Evolutionary conservation across 2,888 invertebrate genomes (phyloP), one percentile per base, ranked within the genome.

Genomic region (Stenoptilia bipunctidactyla): DNA sequence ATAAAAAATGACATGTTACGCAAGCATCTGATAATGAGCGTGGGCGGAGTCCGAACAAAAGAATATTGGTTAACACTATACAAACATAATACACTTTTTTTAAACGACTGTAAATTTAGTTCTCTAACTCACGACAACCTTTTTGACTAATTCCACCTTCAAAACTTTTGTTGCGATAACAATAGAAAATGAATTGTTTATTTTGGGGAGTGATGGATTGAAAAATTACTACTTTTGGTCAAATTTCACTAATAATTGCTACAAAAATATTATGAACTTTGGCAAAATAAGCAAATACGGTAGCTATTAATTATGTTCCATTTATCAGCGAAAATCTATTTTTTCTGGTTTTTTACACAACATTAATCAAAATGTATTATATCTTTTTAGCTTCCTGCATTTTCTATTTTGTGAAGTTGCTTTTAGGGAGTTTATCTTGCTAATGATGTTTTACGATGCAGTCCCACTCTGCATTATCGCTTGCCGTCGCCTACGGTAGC

Each of bases 391-490:
- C 63, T 74, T 69, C 74, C 75, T 69, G 68, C 53, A 53, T 56
- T 53, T 54, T 54, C 57, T 55, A 58, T 61, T 58, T 58, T 59
- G 54, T 68, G 60, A n/a, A 66, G 71, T 66, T 59, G 64, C 66
- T 66, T 77, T 80, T 73, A 69, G 67, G 67, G 53, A 49, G 51
- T 68, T 80, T 80, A 80, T 80, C 80, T 75, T 66, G 66, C 77
- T 80, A 80, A 80, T 77, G 80, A 82, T 80, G 75, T 79, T 82
- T 77, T 76, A 82, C 75, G 76, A 76, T 66, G 66, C 60, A 55
- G 53, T 66, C 62, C 56, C 61, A 66, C 61, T 67, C 58, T 44
- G 44, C 54, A 61, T 77, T 79, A 80, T 80, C 79, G 58, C 51
- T 47, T 40, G 49, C 58, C 58, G 71, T 71, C 71, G 76, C 67